Evolutionary conservation across 2,888 invertebrate species (phyloP).

Genomic region (Argyra leucocephala): DNA sequence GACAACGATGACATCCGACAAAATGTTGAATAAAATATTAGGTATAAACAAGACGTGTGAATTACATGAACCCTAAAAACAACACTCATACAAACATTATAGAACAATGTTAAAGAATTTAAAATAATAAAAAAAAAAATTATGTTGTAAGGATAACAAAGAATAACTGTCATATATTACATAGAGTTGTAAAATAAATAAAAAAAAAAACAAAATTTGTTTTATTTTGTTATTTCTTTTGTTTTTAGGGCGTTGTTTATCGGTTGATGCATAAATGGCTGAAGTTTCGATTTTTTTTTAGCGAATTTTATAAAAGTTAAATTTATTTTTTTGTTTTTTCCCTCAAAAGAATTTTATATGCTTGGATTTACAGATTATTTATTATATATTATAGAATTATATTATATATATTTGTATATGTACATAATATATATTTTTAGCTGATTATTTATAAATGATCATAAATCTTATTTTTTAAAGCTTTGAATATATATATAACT

Average conservation of each 20-base stretch:
- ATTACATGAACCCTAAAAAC: background rate
- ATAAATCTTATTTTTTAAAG: no score
- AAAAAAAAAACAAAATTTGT: conserved; percentile 12
- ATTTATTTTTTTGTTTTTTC: no score
- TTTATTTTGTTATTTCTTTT: conserved; percentile 22
- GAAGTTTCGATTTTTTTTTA: background rate
- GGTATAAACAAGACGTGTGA: conserved; percentile 11
- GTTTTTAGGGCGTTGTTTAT: background rate
- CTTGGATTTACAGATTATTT: no score
- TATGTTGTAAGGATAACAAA: conserved; percentile 1
- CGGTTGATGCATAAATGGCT: background rate
- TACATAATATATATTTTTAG: no score
- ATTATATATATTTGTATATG: no score
- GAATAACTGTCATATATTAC: conserved; percentile 4
- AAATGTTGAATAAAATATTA: conserved; percentile 11
- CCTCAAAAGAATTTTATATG: no score
- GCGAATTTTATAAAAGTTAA: no score
- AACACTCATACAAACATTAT: background rate
- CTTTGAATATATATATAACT: no score
- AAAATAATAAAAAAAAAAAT: background rate
- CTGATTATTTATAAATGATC: no score
- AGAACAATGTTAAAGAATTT: background rate
- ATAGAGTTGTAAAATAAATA: background rate
- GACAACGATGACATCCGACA: conserved; percentile 8
- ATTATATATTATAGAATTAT: no score